These are phyloP conservation scores for Myotis findleyi DNA, from an alignment of 2,797 vertebrate genomes.

Conservation along the genomic window DNA sequence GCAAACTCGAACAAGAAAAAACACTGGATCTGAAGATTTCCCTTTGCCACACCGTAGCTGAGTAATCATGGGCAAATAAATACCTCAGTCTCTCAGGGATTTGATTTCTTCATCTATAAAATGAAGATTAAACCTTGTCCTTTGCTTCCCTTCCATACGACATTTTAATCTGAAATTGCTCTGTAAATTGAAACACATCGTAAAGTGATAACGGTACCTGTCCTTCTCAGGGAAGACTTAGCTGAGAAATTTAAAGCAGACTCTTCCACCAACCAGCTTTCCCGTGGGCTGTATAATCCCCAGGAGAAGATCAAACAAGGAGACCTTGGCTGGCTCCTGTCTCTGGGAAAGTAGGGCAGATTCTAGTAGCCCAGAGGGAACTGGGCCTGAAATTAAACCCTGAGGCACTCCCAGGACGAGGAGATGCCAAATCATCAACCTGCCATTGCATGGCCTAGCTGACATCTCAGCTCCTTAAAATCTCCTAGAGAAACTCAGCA, in stretches of 20 bases:
- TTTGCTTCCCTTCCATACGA: not conserved
- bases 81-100: not conserved
- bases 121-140: not conserved
- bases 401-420: not conserved
- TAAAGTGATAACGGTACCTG: not conserved
- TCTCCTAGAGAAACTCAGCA: slow-evolving; percentile 3
- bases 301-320: slow-evolving; percentile 30
- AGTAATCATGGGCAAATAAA: not conserved
- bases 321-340: not conserved
- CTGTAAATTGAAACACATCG: not conserved
- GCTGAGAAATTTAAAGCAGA: not conserved
- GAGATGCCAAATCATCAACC: slow-evolving; percentile 28
- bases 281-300: not conserved
- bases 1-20: not conserved
- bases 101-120: not conserved
- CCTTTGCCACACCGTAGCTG: not conserved
- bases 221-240: not conserved
- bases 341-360: slow-evolving; percentile 53
- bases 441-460: not conserved
- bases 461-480: slow-evolving; percentile 32
- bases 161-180: not conserved
- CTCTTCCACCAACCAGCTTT: not conserved
- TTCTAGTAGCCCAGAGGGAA: slow-evolving; percentile 36
- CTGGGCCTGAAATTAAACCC: slow-evolving; percentile 43
- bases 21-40: not conserved